Evolutionary conservation across 2,113 vertebrate genomes (phyloP), one percentile per base, ranked within the genome.

Genomic region (Gymnogyps californianus): DNA sequence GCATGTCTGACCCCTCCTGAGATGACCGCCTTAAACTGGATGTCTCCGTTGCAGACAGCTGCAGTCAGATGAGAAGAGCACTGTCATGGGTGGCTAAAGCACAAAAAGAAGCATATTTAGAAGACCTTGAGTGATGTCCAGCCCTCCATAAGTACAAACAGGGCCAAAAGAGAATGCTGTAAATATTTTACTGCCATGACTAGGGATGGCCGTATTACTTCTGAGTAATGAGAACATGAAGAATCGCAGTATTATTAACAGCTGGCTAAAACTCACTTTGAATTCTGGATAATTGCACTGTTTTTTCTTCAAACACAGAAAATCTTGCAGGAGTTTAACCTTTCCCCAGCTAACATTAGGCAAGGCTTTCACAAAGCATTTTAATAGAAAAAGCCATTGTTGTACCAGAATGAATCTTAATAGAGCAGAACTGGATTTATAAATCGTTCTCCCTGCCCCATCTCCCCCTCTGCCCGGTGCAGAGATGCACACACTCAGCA

Each of bases 291-390:
- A 97, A 92, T 92, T 96, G 85, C 87, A 93, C 93, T 65, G 55
- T 86, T 97, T 93, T 93, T 97, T 94, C 92, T 97, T 97, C 94
- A 93, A 90, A 97, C 67, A 77, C 76, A 92, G 90, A 90, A 93
- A 92, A 94, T 87, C 92, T 90, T 94, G 67, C 52, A 49, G 69
- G 83, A 94, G 88, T 92, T 94, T 95, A 96, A 97, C 96, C 88
- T 97, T 95, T 96, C 90, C 88, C 83, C 95, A 93, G 90, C 79
- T 91, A 97, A 90, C 94, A 96, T 96, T 97, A 95, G 87, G 89
- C 89, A 82, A 89, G 75, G 76, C 64, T 96, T 93, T 89, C 79
- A 83, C 42, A 96, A 93, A 95, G 54, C 83, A 69, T 72, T 97
- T 93, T 64, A 83, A 86, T 38, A 96, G 92, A 89, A 96, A 96